A percentile compares a stretch with the other conserved stretches of the same genome.
Conservation (phyloP, 2,113 vertebrate genomes). For the Microcebus ravelobensis region DNA sequence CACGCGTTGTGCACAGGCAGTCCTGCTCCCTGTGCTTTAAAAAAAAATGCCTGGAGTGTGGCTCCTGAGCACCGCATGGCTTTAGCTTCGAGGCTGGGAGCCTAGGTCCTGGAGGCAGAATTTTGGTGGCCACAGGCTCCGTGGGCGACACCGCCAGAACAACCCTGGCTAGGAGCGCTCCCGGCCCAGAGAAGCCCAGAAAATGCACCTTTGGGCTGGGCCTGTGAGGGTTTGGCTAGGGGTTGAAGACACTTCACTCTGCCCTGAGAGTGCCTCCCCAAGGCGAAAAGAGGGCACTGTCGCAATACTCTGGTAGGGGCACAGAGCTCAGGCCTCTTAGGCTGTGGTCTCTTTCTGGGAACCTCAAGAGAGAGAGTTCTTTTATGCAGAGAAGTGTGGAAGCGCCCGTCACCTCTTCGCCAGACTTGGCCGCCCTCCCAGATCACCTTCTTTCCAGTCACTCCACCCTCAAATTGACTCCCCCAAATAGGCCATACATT, state of each 20-base stretch:
- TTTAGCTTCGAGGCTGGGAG: background rate
- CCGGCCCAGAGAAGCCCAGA: background rate
- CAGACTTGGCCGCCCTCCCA: background rate
- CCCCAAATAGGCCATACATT: background rate
- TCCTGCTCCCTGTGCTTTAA: background rate
- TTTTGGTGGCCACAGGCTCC: background rate
- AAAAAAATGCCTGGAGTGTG: background rate
- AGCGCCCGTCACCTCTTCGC: background rate
- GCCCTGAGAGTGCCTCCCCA: background rate
- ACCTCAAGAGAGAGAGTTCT: background rate
- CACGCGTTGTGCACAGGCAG: background rate
- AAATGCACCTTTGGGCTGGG: background rate
- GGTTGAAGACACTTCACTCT: background rate
- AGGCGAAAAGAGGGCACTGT: background rate
- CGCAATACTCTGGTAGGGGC: accelerated
- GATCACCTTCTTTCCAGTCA: background rate
- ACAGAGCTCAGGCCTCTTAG: background rate
- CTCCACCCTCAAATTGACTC: background rate
- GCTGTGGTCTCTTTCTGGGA: background rate
- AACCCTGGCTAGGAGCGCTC: too few species aligned
- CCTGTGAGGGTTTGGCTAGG: background rate
- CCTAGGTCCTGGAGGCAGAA: background rate
- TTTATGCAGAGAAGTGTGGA: background rate
- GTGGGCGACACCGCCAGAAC: background rate
- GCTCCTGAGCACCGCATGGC: background rate